Evolutionary conservation across 2,888 invertebrate species (phyloP), one percentile per base, ranked within the genome.

Genomic region (Notocelia uddmanniana): DNA sequence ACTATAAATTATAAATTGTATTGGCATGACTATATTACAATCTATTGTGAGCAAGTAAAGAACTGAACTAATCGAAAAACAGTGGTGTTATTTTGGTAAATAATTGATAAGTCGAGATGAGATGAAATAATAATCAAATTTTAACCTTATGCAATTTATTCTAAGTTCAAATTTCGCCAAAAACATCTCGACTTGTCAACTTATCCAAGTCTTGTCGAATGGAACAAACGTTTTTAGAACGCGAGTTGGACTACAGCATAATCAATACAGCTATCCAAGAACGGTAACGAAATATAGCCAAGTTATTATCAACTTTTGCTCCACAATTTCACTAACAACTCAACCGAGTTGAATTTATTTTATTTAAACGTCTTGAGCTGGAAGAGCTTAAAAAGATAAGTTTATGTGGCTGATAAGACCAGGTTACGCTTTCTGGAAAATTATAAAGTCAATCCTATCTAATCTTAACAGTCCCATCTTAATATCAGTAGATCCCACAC

Each of bases 341-440:
- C 60, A 11, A 10, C 57, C 21, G 48, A 21, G 63, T 57, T 63
- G 21, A 48, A 57, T 63, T 63, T 69, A 69, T 57, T 69, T 34
- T 11, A 45, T 55, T 69, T 57, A 57, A 57, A 69, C 41, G 41
- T 8, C 6, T 15, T n/a, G 21, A 26, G 37, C 58, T 21, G 8
- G 48, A 5, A 18, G 50, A 54, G 60, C 52, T 62, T 31, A 45
- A 59, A 68, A 37, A 37, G 0, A 15, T 15, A 15, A 11, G 13
- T 5, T 15, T 41, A 41, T 5, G 41, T 15, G 5, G 41, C 15
- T 5, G 3, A 41, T 41, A 15, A 41, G 41, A 15, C 15, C 13
- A 41, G 41, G 15, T 41, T 41, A 3, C 5, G 15, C 37, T 37
- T 37, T 11, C 37, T 37, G 37, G 37, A 37, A 26, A 26, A 26